Percentiles rank a stretch among this genome's conserved stretches.
These are phyloP conservation scores for Kryptolebias marmoratus DNA, from an alignment of 2,113 vertebrate species.

Conservation along the genomic window DNA sequence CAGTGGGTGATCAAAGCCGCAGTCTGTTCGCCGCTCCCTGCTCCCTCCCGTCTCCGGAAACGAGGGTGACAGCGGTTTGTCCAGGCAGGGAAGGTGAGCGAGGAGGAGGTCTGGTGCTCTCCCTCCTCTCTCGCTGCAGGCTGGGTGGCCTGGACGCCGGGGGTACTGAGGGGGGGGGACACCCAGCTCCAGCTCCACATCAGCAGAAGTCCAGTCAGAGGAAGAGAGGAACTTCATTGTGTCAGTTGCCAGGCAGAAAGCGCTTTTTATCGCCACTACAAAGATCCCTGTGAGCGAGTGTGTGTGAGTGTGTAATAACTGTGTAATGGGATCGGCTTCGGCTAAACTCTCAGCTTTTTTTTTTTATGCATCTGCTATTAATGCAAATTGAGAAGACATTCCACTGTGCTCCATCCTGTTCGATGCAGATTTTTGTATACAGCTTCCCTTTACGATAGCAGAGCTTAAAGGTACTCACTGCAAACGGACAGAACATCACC, in stretches of 20 bases:
- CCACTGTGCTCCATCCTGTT: slow-evolving; percentile 78
- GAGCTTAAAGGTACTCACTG: not conserved
- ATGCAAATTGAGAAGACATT: slow-evolving; percentile 80
- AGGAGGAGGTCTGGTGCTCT: slow-evolving; percentile 30
- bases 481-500: too few species aligned
- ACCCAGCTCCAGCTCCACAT: slow-evolving; percentile 45
- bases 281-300: slow-evolving; percentile 48
- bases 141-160: slow-evolving; percentile 64
- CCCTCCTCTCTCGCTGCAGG: slow-evolving; percentile 26
- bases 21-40: slow-evolving; percentile 40
- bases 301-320: slow-evolving; percentile 66
- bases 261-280: slow-evolving; percentile 69
- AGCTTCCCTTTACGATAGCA: slow-evolving; percentile 61
- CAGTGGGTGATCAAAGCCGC: slow-evolving; percentile 64
- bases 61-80: slow-evolving; percentile 65
- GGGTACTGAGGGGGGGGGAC: slow-evolving; percentile 25
- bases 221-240: slow-evolving; percentile 62
- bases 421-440: slow-evolving; percentile 65
- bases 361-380: slow-evolving; percentile 76
- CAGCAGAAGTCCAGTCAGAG: slow-evolving; percentile 52
- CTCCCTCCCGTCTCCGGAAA: slow-evolving; percentile 46
- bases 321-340: slow-evolving; percentile 50
- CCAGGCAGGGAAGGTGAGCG: slow-evolving; percentile 29
- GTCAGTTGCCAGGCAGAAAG: slow-evolving; percentile 67
- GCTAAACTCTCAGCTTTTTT: slow-evolving; percentile 63